Evolutionary conservation across 2,113 vertebrate genomes (phyloP).

Genomic region (Heterotilapia buettikoferi): DNA sequence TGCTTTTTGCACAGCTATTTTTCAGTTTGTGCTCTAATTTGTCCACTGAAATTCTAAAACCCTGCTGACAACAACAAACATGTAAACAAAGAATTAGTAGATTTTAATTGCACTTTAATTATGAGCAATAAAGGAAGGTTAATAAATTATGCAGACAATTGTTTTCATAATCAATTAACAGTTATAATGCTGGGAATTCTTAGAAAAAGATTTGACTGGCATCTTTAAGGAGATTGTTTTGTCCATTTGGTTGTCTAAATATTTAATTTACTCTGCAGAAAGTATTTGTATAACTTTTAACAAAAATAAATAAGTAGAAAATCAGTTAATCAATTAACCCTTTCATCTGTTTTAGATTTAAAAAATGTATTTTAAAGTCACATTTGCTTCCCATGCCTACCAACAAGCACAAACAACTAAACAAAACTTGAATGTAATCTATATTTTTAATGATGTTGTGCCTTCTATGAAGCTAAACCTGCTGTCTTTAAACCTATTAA

Average conservation of each 20-base stretch:
- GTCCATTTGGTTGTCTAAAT: neutral
- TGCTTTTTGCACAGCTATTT: neutral
- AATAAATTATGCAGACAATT: neutral
- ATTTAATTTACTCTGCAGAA: neutral
- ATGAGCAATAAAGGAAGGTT: neutral
- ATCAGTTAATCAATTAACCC: neutral
- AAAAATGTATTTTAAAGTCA: neutral
- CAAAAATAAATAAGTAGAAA: neutral
- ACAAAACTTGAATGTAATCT: neutral
- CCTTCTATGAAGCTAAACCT: neutral
- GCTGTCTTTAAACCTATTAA: constrained; percentile 34
- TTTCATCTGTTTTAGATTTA: neutral
- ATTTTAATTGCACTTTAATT: neutral
- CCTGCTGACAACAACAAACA: neutral
- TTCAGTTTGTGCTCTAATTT: neutral
- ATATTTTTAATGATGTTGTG: neutral
- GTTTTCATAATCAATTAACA: neutral
- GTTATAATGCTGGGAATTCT: neutral
- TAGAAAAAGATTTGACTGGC: neutral
- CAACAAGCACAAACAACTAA: neutral
- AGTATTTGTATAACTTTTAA: neutral
- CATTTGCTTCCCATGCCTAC: neutral
- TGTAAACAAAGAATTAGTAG: neutral
- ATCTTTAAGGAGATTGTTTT: neutral
- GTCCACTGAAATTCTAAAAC: neutral